Evolutionary conservation across 2,113 vertebrate genomes (phyloP).

Genomic region (Phrynosoma platyrhinos): DNA sequence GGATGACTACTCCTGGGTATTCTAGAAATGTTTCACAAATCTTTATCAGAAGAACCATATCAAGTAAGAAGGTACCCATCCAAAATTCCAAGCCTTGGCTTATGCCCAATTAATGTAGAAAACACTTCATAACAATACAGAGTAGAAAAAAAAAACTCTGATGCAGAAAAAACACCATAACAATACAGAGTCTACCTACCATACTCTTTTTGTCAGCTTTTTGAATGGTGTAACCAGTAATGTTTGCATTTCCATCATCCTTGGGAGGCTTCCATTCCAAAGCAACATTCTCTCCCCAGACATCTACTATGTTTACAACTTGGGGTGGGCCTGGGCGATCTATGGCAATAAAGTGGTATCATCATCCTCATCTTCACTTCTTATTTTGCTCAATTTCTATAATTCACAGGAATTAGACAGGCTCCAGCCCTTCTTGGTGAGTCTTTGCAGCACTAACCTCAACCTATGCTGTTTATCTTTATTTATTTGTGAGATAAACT

Average conservation of each 20-base stretch:
- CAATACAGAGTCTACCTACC: conserved; percentile 75
- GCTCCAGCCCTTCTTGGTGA: not conserved
- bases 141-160: too few relatives aligned
- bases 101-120: too few relatives aligned
- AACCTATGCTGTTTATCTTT: too few relatives aligned
- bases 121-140: too few relatives aligned
- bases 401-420: too few relatives aligned
- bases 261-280: conserved; percentile 92
- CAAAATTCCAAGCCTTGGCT: too few relatives aligned
- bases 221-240: conserved; percentile 97
- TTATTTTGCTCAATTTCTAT: not conserved
- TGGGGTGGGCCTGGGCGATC: conserved; percentile 94
- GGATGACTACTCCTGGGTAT: too few relatives aligned
- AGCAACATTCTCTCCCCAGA: conserved; percentile 96
- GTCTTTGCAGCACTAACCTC: not conserved
- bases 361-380: not conserved
- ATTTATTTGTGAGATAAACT: too few relatives aligned
- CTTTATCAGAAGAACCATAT: too few relatives aligned
- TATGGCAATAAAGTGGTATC: conserved; percentile 55
- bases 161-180: too few relatives aligned
- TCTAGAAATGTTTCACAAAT: too few relatives aligned
- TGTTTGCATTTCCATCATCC: conserved; percentile 92
- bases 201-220: conserved; percentile 99
- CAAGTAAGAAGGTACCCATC: too few relatives aligned
- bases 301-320: conserved; percentile 89